A percentile compares a stretch with the other conserved stretches of the same genome.
phyloP scores from a whole-genome alignment of 2,888 invertebrate genomes.

The Antitype chi region DNA sequence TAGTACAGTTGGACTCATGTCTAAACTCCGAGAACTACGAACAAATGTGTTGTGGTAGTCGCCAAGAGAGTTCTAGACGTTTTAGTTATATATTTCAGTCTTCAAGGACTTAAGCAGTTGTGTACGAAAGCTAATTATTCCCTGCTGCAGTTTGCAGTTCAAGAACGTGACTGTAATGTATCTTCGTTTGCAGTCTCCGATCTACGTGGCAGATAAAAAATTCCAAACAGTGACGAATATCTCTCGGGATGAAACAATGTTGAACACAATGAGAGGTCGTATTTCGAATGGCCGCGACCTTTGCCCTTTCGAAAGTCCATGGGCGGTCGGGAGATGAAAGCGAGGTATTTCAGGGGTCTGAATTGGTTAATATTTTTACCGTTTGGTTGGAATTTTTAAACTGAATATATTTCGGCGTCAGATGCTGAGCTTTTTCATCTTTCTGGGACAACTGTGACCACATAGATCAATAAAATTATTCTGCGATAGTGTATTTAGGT shows the following conservation, averaged over 20 bases:
- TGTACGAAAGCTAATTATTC: background rate
- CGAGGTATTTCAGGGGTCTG: background rate
- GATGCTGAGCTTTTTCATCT: background rate
- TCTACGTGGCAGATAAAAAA: slow-evolving; percentile 30
- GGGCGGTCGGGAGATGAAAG: slow-evolving; percentile 3
- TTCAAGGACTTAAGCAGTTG: slow-evolving; percentile 17
- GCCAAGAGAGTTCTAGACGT: slow-evolving; percentile 1
- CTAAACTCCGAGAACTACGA: background rate
- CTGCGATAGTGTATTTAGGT: background rate
- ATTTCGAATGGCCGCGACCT: slow-evolving; percentile 21
- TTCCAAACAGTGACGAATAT: slow-evolving; percentile 12
- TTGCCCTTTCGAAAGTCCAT: slow-evolving; percentile 31
- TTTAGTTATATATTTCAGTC: background rate
- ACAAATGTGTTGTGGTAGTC: slow-evolving; percentile 24
- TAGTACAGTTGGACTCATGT: slow-evolving; percentile 4
- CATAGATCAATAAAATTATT: background rate
- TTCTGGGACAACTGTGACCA: background rate
- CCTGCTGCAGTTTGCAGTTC: background rate
- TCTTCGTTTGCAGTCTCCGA: slow-evolving; percentile 11
- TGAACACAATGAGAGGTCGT: slow-evolving; percentile 6
- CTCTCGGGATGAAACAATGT: background rate
- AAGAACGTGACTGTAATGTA: background rate
- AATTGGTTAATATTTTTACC: slow-evolving; percentile 5
- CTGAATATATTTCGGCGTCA: background rate
- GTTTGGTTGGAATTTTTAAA: background rate